Evolutionary conservation across 2,113 vertebrate genomes (phyloP), one percentile per base, ranked within the genome.

Genomic region (Axis porcinus): DNA sequence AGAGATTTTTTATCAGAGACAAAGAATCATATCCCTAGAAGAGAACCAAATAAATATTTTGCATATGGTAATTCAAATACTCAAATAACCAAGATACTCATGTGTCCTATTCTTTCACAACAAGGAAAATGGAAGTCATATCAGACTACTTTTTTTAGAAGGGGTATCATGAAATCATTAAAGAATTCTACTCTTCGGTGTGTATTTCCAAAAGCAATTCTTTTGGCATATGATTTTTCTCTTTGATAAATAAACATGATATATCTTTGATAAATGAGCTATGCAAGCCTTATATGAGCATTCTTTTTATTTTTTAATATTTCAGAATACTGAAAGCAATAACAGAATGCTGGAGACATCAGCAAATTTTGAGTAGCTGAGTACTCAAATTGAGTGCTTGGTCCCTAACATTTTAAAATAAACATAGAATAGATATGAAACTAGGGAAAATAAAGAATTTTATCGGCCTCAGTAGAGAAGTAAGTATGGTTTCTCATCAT

Each of bases 401-500:
- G 40, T n/a, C 9, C 86, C 43, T 84, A 86, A 7, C 74, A 40
- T 91, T 97, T 98, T 94, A 89, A 92, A 98, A 98, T 84, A 98
- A 98, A 96, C 50, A 13, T 21, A 50, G 87, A 95, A 83, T 62
- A 97, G 74, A 88, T 90, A 76, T 97, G 88, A 95, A 92, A 17
- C 47, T 90, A 88, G 58, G 50, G 60, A 74, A 97, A 97, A 82
- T 92, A 83, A 89, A 83, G 45, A 43, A 23, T 90, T 88, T 91
- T 36, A 90, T 8, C 67, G 9, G 10, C 50, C 52, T 27, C 15
- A 40, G 4, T 47, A 92, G 19, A 25, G 11, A 97, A 95, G 85
- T 74, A 62, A 50, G 8, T 78, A 43, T 64, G 55, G 16, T 82
- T 97, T 83, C 45, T 98, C 30, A 90, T 98, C 94, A 96, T 89